Conservation (phyloP, 2,113 vertebrate species). For the Sakesphorus luctuosus region DNA sequence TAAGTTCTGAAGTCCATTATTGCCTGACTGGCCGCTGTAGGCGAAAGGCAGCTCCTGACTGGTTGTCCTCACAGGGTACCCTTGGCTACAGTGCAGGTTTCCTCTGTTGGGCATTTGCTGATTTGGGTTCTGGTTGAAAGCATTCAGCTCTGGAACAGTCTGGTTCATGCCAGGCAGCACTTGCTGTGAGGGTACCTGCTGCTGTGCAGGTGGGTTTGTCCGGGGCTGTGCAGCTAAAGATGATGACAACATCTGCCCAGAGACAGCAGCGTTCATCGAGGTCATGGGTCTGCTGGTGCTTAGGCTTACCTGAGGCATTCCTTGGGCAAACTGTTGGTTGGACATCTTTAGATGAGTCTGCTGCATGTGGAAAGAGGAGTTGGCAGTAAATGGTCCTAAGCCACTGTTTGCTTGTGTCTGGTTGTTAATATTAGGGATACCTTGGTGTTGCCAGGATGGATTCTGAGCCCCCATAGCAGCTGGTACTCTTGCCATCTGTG, state of each 20-base stretch:
- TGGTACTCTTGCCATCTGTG: constrained; percentile 81
- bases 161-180: constrained; percentile 80
- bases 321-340: constrained; percentile 78
- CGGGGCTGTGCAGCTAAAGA: constrained; percentile 79
- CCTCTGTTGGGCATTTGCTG: constrained; percentile 77
- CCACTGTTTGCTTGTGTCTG: constrained; percentile 78
- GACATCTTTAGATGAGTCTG: constrained; percentile 88
- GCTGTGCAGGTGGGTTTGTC: constrained; percentile 78
- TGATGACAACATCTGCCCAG: constrained; percentile 84
- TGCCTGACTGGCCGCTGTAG: constrained; percentile 82
- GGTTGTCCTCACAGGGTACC: constrained; percentile 87
- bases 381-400: constrained; percentile 81
- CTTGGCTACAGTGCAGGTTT: constrained; percentile 89
- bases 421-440: constrained; percentile 81
- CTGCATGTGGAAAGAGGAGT: constrained; percentile 87
- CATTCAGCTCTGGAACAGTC: constrained; percentile 83
- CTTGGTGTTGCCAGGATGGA: constrained; percentile 86
- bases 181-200: constrained; percentile 82
- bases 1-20: constrained; percentile 79
- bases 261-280: constrained; percentile 78
- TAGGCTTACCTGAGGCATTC: constrained; percentile 79
- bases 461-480: constrained; percentile 79
- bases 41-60: constrained; percentile 89
- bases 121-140: constrained; percentile 84
- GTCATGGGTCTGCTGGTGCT: constrained; percentile 79